Base-by-base conservation (phyloP, 37 sponge, comb jelly and placozoan genomes). In the Diacarnus erythraeanus region DNA sequence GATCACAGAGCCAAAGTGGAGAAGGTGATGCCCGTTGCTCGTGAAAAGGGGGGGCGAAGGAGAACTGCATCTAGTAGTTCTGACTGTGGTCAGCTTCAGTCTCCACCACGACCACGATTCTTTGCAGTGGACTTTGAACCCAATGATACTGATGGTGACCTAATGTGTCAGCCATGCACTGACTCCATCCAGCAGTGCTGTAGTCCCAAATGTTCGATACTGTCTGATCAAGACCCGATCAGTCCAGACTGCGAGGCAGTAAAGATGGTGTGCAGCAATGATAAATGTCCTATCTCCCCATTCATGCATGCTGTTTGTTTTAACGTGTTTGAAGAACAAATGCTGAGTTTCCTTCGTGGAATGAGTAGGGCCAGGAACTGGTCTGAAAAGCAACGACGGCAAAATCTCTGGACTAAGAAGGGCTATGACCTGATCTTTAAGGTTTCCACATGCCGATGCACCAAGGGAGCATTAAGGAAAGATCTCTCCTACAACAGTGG, bases 341-440 rank as follows among this genome's bases (percentile, higher is more conserved):
- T 93, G 29, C 69, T 96, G 56, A 88, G 81, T 66, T 88, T 65
- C 54, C 79, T 96, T 38, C 85, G 83, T 42, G 83, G 88, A 15
- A 79, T 84, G 81, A 90, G 94, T 31, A 83, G 97, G 31, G 91
- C 94, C 12, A 73, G 87, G 26, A 93, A 80, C 69, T 96, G 97
- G 97, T 81, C 89, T n/a, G 97, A 96, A 34, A 96, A 96, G 79
- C 97, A 96, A 57, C 76, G 97, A 5, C 77, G 75, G 36, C 97
- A 96, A 59, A 93, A 93, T 69, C 77, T 96, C 57, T 96, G 97
- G 97, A 96, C 83, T 34, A 96, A 96, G 82, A 86, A 88, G 71
- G 97, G 97, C 56, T 96, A 96, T 78, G 97, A 96, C 71, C 74
- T 96, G 57, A 79, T 92, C 3, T 81, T 74, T 70, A 96, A 93